A percentile compares a stretch with the other conserved stretches of the same genome.
These are phyloP conservation scores for Conopomorpha cramerella DNA, from an alignment of 1,140 invertebrate genomes.

Conservation along the genomic window DNA sequence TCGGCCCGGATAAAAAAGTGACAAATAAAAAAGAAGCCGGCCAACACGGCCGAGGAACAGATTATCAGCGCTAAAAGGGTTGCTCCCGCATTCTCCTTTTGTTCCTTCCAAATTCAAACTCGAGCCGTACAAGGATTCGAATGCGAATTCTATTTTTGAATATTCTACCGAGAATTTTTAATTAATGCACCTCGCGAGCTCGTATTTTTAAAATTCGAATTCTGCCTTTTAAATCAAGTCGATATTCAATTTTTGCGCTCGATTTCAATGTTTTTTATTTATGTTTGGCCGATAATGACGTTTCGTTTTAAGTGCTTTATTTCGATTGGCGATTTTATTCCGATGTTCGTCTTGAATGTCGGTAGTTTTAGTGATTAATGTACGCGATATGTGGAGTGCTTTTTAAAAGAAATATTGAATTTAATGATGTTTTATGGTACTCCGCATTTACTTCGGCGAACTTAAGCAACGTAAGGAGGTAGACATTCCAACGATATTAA, in stretches of 20 bases:
- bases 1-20: slow-evolving; percentile 56
- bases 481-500: no score
- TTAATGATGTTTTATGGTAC: slow-evolving; percentile 53
- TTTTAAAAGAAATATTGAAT: slow-evolving; percentile 60
- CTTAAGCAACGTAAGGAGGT: no score
- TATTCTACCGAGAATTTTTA: slow-evolving; percentile 61
- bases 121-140: slow-evolving; percentile 56
- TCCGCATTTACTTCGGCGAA: no score
- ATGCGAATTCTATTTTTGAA: slow-evolving; percentile 61
- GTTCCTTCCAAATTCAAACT: slow-evolving; percentile 58
- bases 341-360: slow-evolving; percentile 57
- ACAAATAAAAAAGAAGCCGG: slow-evolving; percentile 52
- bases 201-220: slow-evolving; percentile 56
- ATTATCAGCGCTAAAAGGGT: slow-evolving; percentile 61
- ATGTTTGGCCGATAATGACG: slow-evolving; percentile 59
- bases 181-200: slow-evolving; percentile 55
- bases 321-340: slow-evolving; percentile 58
- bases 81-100: slow-evolving; percentile 56
- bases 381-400: slow-evolving; percentile 53
- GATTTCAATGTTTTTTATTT: slow-evolving; percentile 52
- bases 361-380: slow-evolving; percentile 60
- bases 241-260: slow-evolving; percentile 59
- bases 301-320: slow-evolving; percentile 60
- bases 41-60: slow-evolving; percentile 53
- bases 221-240: slow-evolving; percentile 56